Conservation (phyloP, 2,888 invertebrate species). For the Therioaphis trifolii region DNA sequence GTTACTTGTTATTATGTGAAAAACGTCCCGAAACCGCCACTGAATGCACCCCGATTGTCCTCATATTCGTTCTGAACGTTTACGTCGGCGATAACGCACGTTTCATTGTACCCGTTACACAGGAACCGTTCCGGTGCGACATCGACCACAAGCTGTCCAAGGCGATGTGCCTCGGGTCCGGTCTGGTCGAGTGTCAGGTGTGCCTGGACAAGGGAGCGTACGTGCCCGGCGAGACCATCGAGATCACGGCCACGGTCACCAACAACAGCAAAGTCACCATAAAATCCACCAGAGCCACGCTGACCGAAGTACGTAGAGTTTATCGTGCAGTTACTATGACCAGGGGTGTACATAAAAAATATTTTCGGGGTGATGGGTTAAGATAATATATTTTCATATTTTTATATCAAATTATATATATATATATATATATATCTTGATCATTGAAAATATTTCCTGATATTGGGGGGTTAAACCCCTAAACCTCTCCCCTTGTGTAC, state of each 20-base stretch:
- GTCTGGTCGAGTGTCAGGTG: slow-evolving; percentile 86
- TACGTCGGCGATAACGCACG: too few species aligned
- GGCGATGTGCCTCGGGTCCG: slow-evolving; percentile 84
- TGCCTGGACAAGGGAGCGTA: slow-evolving; percentile 91
- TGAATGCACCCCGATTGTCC: neutral
- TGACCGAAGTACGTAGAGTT: slow-evolving; percentile 77
- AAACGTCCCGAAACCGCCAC: too few species aligned
- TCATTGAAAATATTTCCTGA: too few species aligned
- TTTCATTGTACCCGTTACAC: slow-evolving; percentile 68
- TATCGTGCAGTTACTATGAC: too few species aligned
- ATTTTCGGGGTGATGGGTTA: too few species aligned
- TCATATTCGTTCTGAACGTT: neutral
- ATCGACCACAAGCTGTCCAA: slow-evolving; percentile 91
- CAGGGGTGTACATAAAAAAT: too few species aligned
- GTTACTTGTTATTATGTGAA: too few species aligned
- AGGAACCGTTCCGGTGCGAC: slow-evolving; percentile 91
- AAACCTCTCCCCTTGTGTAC: too few species aligned
- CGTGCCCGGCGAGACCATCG: slow-evolving; percentile 93
- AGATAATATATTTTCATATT: too few species aligned
- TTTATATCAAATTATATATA: too few species aligned
- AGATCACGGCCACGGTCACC: slow-evolving; percentile 84
- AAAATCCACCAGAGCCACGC: slow-evolving; percentile 84
- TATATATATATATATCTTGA: too few species aligned
- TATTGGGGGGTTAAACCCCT: too few species aligned
- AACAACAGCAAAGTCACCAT: slow-evolving; percentile 89